These are phyloP conservation scores for Siniperca obscura DNA, from an alignment of 2,797 vertebrate genomes.

Conservation along the genomic window DNA sequence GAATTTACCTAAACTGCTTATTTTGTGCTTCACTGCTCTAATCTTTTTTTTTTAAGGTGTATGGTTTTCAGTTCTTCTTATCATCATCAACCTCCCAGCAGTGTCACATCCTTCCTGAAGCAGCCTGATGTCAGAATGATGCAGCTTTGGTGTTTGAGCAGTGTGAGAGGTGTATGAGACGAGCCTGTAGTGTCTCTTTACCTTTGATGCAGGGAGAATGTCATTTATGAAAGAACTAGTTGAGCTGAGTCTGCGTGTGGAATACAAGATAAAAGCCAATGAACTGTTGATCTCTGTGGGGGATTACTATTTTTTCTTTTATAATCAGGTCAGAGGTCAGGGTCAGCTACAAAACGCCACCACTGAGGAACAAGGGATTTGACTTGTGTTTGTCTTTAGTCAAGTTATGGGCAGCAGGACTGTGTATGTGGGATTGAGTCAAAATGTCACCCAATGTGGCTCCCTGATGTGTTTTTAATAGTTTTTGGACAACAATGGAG, in stretches of 20 bases:
- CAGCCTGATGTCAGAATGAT: constrained; percentile 33
- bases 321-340: constrained; percentile 29
- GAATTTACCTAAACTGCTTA: constrained; percentile 17
- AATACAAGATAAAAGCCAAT: constrained; percentile 23
- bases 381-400: neutral
- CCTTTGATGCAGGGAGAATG: constrained; percentile 31
- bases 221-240: constrained; percentile 26
- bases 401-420: too few relatives aligned
- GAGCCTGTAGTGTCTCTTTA: constrained; percentile 4
- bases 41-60: neutral
- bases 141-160: constrained; percentile 26
- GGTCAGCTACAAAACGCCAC: neutral
- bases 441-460: too few relatives aligned
- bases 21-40: constrained; percentile 23
- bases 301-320: neutral
- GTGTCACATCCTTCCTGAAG: constrained; percentile 29
- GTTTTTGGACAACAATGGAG: too few relatives aligned
- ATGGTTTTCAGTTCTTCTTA: constrained; percentile 23
- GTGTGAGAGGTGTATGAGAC: constrained; percentile 16
- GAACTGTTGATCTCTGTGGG: constrained; percentile 7
- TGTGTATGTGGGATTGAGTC: too few relatives aligned
- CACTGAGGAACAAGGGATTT: neutral
- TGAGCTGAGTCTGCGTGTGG: neutral
- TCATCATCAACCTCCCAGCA: constrained; percentile 26
- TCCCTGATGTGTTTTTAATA: too few relatives aligned